phyloP scores from a whole-genome alignment of 2,888 invertebrate genomes.

The Craniophora ligustri region DNA sequence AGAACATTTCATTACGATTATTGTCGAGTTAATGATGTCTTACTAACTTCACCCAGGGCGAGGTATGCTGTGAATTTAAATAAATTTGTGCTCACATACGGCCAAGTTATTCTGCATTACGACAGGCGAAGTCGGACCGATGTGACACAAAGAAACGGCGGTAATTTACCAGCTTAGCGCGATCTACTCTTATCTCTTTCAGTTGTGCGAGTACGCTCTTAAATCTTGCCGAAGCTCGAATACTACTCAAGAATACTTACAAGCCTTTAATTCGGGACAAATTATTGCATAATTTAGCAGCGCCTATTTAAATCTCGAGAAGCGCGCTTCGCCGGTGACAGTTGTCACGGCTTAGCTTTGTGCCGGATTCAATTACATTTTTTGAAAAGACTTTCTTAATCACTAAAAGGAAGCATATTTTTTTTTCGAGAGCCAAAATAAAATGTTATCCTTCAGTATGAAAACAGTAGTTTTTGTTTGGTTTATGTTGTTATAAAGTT shows the following conservation, averaged over 20 bases:
- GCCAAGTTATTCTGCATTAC: constrained; percentile 62
- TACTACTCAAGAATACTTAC: constrained; percentile 74
- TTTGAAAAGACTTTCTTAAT: constrained; percentile 24
- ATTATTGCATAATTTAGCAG: constrained; percentile 76
- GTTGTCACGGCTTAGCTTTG: constrained; percentile 50
- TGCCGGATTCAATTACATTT: constrained; percentile 50
- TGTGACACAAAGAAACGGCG: constrained; percentile 73
- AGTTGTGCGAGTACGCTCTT: constrained; percentile 74
- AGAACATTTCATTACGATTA: constrained; percentile 80
- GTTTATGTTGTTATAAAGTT: no score
- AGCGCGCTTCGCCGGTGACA: constrained; percentile 44
- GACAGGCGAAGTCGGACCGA: constrained; percentile 59
- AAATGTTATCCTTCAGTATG: neutral
- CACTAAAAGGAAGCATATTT: constrained; percentile 12
- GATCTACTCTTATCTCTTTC: constrained; percentile 77
- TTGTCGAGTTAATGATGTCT: constrained; percentile 78
- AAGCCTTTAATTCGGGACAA: constrained; percentile 78
- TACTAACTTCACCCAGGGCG: constrained; percentile 69
- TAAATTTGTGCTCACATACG: constrained; percentile 72
- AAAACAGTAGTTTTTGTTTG: no score
- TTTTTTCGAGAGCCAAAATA: constrained; percentile 4
- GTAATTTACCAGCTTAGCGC: constrained; percentile 78
- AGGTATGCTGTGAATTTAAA: constrained; percentile 77
- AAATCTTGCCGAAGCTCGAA: constrained; percentile 76
- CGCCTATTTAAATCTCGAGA: constrained; percentile 49